Evolutionary conservation across 2,797 vertebrate genomes (phyloP).

Genomic region (Sebastes nivosus): DNA sequence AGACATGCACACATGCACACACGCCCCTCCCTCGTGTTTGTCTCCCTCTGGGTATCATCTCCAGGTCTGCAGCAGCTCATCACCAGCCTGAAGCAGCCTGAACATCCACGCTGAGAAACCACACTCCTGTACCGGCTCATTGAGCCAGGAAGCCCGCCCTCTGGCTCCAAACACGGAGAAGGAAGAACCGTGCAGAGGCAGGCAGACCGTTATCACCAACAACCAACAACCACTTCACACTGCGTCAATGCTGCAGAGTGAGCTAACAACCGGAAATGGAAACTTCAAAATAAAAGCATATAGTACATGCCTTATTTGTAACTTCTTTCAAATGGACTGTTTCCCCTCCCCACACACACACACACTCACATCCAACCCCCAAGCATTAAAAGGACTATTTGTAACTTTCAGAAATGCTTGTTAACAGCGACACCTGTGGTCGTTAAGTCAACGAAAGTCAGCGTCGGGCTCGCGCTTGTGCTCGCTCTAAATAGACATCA

Average conservation of each 20-base stretch:
- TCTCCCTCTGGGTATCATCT: not conserved
- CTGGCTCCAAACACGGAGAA: not conserved
- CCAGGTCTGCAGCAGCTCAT: not conserved
- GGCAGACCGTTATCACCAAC: not conserved
- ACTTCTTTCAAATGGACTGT: no score
- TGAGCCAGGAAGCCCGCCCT: not conserved
- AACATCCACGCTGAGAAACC: slow-evolving; percentile 26
- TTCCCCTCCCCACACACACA: no score
- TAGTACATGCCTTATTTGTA: no score
- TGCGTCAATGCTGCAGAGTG: not conserved
- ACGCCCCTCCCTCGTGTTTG: not conserved
- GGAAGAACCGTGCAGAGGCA: not conserved
- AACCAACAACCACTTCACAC: not conserved
- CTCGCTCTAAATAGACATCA: no score
- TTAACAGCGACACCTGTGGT: no score
- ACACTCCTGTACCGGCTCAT: not conserved
- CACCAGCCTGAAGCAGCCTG: not conserved
- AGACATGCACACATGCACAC: not conserved
- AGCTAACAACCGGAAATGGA: not conserved
- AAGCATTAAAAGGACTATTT: no score
- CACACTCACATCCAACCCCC: no score
- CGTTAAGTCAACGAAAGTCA: no score
- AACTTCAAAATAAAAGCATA: slow-evolving; percentile 15
- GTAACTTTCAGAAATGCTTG: no score
- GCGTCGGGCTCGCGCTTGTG: no score